Evolutionary conservation across 2,797 vertebrate genomes (phyloP).

Genomic region (Hippoglossus hippoglossus): DNA sequence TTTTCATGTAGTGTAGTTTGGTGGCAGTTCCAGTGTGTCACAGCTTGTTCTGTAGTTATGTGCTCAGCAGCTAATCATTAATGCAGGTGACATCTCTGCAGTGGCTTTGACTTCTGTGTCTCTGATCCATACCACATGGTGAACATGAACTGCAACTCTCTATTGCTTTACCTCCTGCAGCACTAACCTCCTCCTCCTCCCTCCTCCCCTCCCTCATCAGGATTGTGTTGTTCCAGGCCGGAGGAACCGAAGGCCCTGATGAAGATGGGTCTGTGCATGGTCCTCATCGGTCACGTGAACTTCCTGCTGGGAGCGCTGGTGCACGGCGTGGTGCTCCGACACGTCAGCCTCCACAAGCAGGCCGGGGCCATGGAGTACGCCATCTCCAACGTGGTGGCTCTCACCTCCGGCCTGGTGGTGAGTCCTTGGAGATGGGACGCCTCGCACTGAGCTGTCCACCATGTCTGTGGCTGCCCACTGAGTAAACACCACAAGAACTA

Average conservation of each 20-base stretch:
- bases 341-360: slow-evolving; percentile 79
- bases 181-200: not conserved
- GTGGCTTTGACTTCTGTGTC: slow-evolving; percentile 57
- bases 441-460: not conserved
- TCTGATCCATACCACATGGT: slow-evolving; percentile 63
- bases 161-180: not conserved
- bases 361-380: slow-evolving; percentile 85
- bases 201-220: slow-evolving; percentile 38
- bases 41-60: slow-evolving; percentile 42
- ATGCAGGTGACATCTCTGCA: slow-evolving; percentile 57
- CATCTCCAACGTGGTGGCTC: slow-evolving; percentile 84
- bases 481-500: not conserved
- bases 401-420: slow-evolving; percentile 88
- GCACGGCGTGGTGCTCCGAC: slow-evolving; percentile 90
- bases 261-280: slow-evolving; percentile 91
- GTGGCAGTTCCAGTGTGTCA: not conserved
- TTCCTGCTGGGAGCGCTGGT: slow-evolving; percentile 89
- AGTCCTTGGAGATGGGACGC: not conserved
- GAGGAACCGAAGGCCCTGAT: slow-evolving; percentile 85
- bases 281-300: slow-evolving; percentile 90
- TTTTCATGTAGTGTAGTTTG: not conserved
- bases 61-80: slow-evolving; percentile 83
- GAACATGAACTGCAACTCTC: not conserved
- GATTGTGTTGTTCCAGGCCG: slow-evolving; percentile 77
- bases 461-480: not conserved